Percentiles rank a stretch among this genome's conserved stretches.
Conservation (phyloP, 2,113 vertebrate species). For the Cariama cristata region DNA sequence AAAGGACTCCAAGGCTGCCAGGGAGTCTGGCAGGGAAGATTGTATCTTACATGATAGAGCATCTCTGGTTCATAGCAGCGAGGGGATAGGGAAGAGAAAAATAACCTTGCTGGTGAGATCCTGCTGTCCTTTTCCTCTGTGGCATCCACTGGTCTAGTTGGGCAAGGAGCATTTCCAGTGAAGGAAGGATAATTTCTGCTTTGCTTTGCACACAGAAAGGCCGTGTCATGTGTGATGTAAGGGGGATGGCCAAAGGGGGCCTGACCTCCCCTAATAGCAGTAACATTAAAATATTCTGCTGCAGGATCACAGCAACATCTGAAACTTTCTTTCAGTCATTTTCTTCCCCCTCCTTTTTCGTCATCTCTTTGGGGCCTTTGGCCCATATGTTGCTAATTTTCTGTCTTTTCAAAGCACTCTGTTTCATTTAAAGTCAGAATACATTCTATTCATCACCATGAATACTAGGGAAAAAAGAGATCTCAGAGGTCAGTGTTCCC, state of each 20-base stretch:
- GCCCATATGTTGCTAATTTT: constrained; percentile 79
- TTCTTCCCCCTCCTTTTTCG: constrained; percentile 46
- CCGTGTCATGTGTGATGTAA: background rate
- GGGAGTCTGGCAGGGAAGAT: background rate
- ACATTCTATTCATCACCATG: constrained; percentile 65
- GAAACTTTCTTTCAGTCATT: constrained; percentile 55
- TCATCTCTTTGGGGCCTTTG: constrained; percentile 63
- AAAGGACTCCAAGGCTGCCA: background rate
- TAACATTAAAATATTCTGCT: constrained; percentile 15
- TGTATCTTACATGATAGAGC: accelerated
- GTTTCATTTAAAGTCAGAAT: constrained; percentile 73
- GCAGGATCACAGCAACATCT: constrained; percentile 50
- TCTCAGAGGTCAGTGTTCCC: constrained; percentile 60
- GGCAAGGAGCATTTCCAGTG: background rate
- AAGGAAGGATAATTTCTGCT: background rate
- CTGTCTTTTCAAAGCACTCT: constrained; percentile 75
- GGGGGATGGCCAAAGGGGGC: background rate
- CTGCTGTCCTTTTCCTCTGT: background rate
- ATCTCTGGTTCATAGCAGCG: background rate
- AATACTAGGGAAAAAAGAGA: constrained; percentile 48
- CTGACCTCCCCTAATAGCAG: background rate
- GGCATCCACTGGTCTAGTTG: accelerated
- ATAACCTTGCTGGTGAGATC: background rate
- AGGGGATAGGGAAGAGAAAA: background rate
- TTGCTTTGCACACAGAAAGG: background rate